A percentile compares a stretch with the other conserved stretches of the same genome.
Conservation (phyloP, 2,888 invertebrate genomes). For the Drosophila fungiperda region DNA sequence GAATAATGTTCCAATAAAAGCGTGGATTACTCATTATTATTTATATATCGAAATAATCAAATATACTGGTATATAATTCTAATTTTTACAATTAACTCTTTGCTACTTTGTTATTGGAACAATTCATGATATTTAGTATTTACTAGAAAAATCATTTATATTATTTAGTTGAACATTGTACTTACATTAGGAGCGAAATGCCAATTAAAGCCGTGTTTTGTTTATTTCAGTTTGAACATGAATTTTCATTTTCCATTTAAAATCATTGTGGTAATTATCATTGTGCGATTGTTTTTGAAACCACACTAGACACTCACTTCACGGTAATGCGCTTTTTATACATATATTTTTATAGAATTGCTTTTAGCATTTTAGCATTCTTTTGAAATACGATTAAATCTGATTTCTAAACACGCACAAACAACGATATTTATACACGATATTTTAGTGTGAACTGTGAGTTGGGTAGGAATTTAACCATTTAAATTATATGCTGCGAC, state of each 20-base stretch:
- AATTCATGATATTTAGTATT: background rate
- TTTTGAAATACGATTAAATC: constrained; percentile 15
- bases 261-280: constrained; percentile 13
- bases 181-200: constrained; percentile 53
- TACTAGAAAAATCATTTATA: constrained; percentile 21
- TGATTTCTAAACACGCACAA: constrained; percentile 21
- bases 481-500: constrained; percentile 19
- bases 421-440: constrained; percentile 16
- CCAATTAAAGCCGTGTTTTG: constrained; percentile 2
- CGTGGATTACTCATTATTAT: background rate
- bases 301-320: constrained; percentile 17
- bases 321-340: constrained; percentile 2
- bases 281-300: constrained; percentile 9
- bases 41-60: background rate
- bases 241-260: constrained; percentile 16
- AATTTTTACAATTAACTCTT: background rate
- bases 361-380: constrained; percentile 10
- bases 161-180: constrained; percentile 13
- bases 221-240: constrained; percentile 13
- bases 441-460: constrained; percentile 24
- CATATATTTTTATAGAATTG: constrained; percentile 7
- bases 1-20: constrained; percentile 14
- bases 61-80: background rate
- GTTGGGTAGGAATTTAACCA: constrained; percentile 7
- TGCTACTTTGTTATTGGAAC: constrained; percentile 10